Base-by-base conservation (phyloP, 2,888 invertebrate species). In the Ichneumoninae sp. region DNA sequence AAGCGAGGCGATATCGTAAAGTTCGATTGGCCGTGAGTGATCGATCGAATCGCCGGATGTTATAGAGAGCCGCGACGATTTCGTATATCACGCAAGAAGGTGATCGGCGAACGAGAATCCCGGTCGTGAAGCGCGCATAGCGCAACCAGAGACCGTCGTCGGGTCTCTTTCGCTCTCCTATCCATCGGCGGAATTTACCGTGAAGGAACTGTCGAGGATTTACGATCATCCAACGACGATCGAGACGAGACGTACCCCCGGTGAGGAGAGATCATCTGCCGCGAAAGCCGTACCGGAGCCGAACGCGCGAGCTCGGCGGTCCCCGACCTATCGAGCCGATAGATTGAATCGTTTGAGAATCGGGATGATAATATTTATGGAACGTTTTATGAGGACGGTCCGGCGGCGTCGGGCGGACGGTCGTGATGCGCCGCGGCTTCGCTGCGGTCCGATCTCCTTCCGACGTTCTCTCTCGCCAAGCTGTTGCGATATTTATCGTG, bases 311-410 rank as follows among this genome's bases (percentile, higher is more conserved):
- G 70, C 75, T 70, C 30, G 50, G 8, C 57, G 71, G 80, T 60
- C 80, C n/a, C 74, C 82, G 84, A 88, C 75, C 82, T 68, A 82
- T 77, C 69, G 81, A 82, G 75, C 85, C 85, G 84, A 88, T 87
- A 87, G 87, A 88, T 88, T 88, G 87, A 89, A 89, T 88, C 87
- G 87, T 86, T 88, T 79, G 86, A 81, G 86, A 88, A 88, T 88
- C 87, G 87, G 85, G 87, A 89, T 89, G 87, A 89, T 88, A 87
- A 89, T 88, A 89, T 89, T 89, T 89, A 89, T 89, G 88, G 87
- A 88, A 88, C 86, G 87, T 86, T 87, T 87, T 87, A 87, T 87
- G 85, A 77, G 84, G 83, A 83, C 86, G 77, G 57, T 79, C 80
- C 82, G 72, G 70, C 68, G 81, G 68, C 69, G 74, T 54, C 57